These are phyloP conservation scores for Perognathus longimembris DNA, from an alignment of 2,113 vertebrate genomes.

Conservation along the genomic window DNA sequence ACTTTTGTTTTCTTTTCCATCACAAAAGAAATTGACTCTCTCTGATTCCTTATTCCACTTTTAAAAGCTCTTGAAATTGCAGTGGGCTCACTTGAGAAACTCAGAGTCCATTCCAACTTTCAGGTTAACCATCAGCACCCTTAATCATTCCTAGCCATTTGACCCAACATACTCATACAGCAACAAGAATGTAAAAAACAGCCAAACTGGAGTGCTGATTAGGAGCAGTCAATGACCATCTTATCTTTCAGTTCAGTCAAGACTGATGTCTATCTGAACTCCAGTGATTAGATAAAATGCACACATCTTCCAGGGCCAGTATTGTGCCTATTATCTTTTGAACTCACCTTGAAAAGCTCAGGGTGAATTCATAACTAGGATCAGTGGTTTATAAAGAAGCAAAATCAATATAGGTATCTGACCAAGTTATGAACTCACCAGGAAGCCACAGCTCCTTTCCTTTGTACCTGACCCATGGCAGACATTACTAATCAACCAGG, in stretches of 20 bases:
- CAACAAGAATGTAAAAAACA: neutral
- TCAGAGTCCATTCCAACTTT: neutral
- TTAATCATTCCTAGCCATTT: neutral
- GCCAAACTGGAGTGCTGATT: neutral
- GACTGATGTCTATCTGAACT: neutral
- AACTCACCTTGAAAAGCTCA: neutral
- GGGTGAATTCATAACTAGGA: neutral
- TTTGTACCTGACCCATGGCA: neutral
- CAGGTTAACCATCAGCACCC: neutral
- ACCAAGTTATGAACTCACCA: neutral
- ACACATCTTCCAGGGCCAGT: neutral
- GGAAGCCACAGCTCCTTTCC: neutral
- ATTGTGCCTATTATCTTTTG: neutral
- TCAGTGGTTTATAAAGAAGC: conserved; percentile 1
- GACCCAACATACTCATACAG: neutral
- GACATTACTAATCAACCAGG: neutral
- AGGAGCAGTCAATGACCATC: neutral
- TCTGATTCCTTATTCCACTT: neutral
- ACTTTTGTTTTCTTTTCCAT: neutral
- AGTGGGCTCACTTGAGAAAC: neutral
- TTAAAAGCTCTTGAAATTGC: neutral
- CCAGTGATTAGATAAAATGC: neutral
- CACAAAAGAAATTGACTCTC: neutral
- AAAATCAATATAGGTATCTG: neutral
- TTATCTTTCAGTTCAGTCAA: neutral